Conservation (phyloP, 35 echinoderm and acorn worm genomes). For the Apostichopus parvimensis region DNA sequence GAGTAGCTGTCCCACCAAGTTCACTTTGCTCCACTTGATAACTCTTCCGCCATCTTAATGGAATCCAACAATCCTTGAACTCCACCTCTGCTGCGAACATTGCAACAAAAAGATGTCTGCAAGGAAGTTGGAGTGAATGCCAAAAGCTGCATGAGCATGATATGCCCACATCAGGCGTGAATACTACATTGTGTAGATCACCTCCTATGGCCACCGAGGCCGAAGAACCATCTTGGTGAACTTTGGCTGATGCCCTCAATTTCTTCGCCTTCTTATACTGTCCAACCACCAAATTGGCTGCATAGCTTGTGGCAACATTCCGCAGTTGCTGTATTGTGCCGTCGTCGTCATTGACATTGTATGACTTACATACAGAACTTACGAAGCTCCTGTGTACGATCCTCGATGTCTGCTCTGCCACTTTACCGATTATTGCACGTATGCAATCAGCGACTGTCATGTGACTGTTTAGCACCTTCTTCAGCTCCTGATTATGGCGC, state of each 20-base stretch:
- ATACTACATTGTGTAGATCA: too few relatives aligned
- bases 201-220: too few relatives aligned
- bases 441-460: not conserved
- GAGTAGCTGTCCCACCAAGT: not conserved
- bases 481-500: constrained; percentile 32
- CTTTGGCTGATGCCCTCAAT: not conserved
- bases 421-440: not conserved
- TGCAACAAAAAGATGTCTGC: constrained; percentile 13
- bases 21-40: not conserved
- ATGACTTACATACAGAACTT: not conserved
- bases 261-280: constrained; percentile 13
- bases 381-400: not conserved
- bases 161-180: not conserved
- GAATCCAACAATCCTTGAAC: constrained; percentile 21
- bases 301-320: constrained; percentile 28
- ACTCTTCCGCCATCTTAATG: constrained; percentile 9
- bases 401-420: not conserved
- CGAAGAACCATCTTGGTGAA: too few relatives aligned
- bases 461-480: constrained; percentile 11
- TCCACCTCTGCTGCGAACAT: constrained; percentile 1
- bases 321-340: not conserved
- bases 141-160: constrained; percentile 3
- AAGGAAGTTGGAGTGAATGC: constrained; percentile 12
- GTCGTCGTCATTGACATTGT: not conserved
- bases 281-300: not conserved